phyloP scores from a whole-genome alignment of 2,888 invertebrate species.

The Stomorhina lunata region DNA sequence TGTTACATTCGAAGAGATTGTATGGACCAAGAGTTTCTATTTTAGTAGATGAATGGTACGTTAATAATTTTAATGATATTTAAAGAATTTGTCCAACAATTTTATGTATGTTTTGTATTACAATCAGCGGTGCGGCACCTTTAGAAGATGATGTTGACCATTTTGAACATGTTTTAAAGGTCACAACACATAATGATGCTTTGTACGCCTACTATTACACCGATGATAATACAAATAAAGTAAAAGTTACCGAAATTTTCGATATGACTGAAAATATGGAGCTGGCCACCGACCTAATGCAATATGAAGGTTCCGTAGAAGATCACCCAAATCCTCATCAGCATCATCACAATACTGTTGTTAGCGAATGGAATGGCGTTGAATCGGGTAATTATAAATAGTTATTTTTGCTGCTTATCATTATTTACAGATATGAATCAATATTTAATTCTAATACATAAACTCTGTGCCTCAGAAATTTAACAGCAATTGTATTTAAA shows the following conservation, averaged over 20 bases:
- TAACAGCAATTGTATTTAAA: too few relatives aligned
- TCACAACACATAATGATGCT: constrained; percentile 92
- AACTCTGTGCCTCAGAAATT: too few relatives aligned
- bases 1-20: constrained; percentile 75
- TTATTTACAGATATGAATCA: too few relatives aligned
- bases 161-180: constrained; percentile 86
- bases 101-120: not conserved
- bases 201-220: constrained; percentile 94
- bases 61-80: constrained; percentile 10
- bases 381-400: constrained; percentile 76
- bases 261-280: constrained; percentile 90
- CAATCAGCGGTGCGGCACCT: constrained; percentile 74
- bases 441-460: too few relatives aligned
- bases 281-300: constrained; percentile 80
- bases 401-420: too few relatives aligned
- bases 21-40: constrained; percentile 78
- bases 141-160: constrained; percentile 82
- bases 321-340: constrained; percentile 78
- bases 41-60: constrained; percentile 77
- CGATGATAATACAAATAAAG: constrained; percentile 89
- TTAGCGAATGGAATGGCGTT: constrained; percentile 79
- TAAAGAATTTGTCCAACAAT: not conserved
- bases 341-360: constrained; percentile 76
- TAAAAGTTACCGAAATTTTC: constrained; percentile 93
- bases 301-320: constrained; percentile 78